Conservation (phyloP, 2,113 vertebrate genomes). For the Salvator merianae region DNA sequence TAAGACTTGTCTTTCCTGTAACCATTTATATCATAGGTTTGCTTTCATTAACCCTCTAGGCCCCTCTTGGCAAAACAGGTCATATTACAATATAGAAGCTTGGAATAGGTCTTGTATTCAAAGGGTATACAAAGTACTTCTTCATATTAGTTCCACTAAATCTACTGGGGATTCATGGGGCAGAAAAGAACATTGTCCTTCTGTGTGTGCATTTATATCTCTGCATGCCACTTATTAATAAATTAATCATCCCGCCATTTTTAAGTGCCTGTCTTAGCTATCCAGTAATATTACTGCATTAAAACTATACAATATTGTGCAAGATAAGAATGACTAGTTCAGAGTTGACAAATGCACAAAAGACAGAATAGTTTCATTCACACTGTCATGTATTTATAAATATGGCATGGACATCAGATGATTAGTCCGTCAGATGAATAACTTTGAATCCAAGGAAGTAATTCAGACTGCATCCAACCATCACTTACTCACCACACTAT, state of each 20-base stretch:
- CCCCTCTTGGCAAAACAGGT: background rate
- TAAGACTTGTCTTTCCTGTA: background rate
- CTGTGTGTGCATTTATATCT: background rate
- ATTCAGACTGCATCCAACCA: no score
- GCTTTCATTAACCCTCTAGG: constrained; percentile 13
- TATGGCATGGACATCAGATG: background rate
- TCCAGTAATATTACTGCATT: constrained; percentile 1
- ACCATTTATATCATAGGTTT: background rate
- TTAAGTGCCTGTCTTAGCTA: background rate
- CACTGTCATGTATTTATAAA: background rate
- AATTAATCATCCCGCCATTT: background rate
- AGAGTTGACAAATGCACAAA: background rate
- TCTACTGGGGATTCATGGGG: background rate
- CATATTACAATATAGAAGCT: background rate
- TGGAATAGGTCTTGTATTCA: background rate
- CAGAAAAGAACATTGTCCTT: background rate
- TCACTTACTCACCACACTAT: no score
- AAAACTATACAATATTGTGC: background rate
- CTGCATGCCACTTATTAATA: background rate
- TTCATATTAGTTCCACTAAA: background rate
- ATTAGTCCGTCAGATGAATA: background rate
- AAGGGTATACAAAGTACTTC: background rate
- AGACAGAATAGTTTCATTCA: background rate
- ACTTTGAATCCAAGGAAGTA: no score
- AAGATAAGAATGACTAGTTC: background rate